phyloP scores from a whole-genome alignment of 2,888 invertebrate genomes.

The Conomelus anceps region DNA sequence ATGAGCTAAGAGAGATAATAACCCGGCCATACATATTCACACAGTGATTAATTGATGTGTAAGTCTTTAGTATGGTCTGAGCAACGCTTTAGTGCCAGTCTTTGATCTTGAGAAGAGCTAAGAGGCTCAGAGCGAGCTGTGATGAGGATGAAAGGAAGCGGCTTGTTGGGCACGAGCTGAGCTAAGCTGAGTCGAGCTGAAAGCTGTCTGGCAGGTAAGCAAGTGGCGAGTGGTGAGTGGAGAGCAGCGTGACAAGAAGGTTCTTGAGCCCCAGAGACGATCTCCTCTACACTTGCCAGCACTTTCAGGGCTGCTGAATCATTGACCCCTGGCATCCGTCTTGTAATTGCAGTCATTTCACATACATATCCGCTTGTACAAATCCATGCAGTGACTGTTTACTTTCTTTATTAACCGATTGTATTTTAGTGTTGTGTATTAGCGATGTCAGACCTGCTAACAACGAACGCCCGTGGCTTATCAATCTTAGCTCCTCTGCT shows the following conservation, averaged over 20 bases:
- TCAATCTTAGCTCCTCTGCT: not conserved
- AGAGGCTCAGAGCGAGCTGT: not conserved
- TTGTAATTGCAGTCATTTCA: slow-evolving; percentile 9
- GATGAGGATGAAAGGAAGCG: not conserved
- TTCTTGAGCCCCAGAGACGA: not conserved
- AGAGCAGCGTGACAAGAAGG: not conserved
- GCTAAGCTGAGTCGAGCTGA: not conserved
- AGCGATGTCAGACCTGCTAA: not conserved
- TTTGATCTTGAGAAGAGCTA: no score
- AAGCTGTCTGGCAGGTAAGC: not conserved
- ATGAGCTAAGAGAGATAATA: not conserved
- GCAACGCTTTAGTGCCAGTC: not conserved
- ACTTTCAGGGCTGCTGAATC: slow-evolving; percentile 42
- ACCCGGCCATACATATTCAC: not conserved
- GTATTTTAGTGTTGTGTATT: no score
- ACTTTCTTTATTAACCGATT: not conserved
- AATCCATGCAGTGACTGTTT: slow-evolving; percentile 5
- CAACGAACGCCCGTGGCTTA: not conserved
- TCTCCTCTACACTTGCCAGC: not conserved
- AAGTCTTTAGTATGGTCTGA: not conserved
- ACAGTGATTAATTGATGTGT: not conserved
- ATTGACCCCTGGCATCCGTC: not conserved
- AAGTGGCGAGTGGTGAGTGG: not conserved
- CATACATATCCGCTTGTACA: not conserved
- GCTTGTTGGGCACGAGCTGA: not conserved